Percentiles rank a stretch among this genome's conserved stretches.
Conservation (phyloP, 1,140 invertebrate genomes). For the Drosophila ficusphila region DNA sequence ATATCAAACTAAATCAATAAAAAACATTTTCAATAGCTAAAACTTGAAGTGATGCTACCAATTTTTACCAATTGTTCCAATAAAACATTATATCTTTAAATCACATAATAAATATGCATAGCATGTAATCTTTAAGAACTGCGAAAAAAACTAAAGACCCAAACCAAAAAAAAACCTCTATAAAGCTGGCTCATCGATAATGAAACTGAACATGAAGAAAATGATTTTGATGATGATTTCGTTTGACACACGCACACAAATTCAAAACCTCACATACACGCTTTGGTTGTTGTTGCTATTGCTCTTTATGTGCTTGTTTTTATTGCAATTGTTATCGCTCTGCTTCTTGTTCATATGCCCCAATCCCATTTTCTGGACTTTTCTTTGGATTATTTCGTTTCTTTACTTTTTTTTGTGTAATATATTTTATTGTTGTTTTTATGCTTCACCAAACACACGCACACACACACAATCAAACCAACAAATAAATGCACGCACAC, state of each 20-base stretch:
- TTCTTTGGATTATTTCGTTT: slow-evolving; percentile 19
- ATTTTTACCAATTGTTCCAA: too few relatives aligned
- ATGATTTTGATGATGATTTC: slow-evolving; percentile 11
- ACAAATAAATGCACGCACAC: slow-evolving; percentile 27
- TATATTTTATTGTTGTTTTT: slow-evolving; percentile 51
- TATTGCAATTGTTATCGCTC: slow-evolving; percentile 46
- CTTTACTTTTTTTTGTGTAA: slow-evolving; percentile 23
- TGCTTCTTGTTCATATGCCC: slow-evolving; percentile 14
- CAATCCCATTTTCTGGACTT: slow-evolving; percentile 13
- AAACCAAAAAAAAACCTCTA: neutral
- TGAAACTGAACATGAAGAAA: slow-evolving; percentile 3
- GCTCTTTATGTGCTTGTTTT: slow-evolving; percentile 37
- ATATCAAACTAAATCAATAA: too few relatives aligned
- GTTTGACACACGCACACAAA: slow-evolving; percentile 1
- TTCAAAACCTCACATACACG: neutral
- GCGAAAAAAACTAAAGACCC: neutral
- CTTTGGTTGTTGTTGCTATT: slow-evolving; percentile 2
- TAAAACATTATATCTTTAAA: neutral
- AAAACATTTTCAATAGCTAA: too few relatives aligned
- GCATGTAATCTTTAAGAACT: neutral
- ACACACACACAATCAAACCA: slow-evolving; percentile 9
- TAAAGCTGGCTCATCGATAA: slow-evolving; percentile 7
- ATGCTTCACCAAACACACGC: slow-evolving; percentile 20
- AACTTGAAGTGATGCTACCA: too few relatives aligned
- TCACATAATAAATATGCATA: too few relatives aligned